Conservation (phyloP, 1,140 invertebrate genomes). For the Conus betulinus region DNA sequence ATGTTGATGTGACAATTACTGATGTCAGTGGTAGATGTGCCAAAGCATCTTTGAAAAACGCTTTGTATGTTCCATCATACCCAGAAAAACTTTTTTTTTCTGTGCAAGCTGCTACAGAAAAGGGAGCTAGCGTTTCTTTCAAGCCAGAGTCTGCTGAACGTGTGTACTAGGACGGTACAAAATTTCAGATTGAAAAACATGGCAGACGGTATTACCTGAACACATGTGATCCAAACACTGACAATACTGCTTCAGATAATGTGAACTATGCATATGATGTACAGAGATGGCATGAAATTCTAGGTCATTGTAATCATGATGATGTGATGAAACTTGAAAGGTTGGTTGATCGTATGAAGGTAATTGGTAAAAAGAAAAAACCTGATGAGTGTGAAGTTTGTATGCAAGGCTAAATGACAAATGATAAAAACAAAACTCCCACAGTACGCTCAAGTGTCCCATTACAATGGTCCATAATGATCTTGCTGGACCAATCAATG, state of each 20-base stretch:
- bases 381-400: not conserved
- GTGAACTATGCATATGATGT: not conserved
- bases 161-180: not conserved
- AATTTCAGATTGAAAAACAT: not conserved
- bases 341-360: not conserved
- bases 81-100: conserved; percentile 40
- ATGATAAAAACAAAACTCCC: not conserved
- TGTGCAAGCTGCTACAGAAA: not conserved
- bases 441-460: not conserved
- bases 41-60: conserved; percentile 11
- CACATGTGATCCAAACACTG: not conserved
- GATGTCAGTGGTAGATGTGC: not conserved
- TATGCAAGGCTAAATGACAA: not conserved
- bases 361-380: not conserved
- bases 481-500: not conserved
- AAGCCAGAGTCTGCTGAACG: not conserved
- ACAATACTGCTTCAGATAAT: not conserved
- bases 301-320: not conserved
- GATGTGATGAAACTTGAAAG: not conserved
- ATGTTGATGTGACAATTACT: not conserved
- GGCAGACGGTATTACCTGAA: conserved; percentile 18
- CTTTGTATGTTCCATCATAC: conserved; percentile 25
- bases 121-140: conserved; percentile 6
- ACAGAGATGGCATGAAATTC: not conserved
- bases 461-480: not conserved